Evolutionary conservation across 2,797 vertebrate species (phyloP).

Genomic region (Vireo griseus): DNA sequence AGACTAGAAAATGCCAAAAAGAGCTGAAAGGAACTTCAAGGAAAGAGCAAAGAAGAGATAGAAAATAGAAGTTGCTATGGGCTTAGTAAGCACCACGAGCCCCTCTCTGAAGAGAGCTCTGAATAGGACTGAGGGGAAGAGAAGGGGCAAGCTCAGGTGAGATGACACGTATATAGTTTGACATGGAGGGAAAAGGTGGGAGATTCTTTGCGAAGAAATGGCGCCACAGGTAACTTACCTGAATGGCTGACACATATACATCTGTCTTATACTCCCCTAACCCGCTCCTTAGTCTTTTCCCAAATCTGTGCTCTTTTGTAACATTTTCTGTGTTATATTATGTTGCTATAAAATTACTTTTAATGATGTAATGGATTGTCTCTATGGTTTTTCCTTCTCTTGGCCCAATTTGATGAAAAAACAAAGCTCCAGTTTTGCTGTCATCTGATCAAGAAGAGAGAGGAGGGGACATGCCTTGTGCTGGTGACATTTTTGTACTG

Average conservation of each 20-base stretch:
- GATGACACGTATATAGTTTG: accelerated
- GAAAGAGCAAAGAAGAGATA: neutral
- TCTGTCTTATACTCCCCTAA: neutral
- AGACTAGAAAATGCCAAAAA: neutral
- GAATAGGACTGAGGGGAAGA: neutral
- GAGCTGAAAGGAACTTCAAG: neutral
- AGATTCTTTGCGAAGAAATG: neutral
- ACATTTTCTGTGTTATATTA: neutral
- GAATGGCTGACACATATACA: accelerated
- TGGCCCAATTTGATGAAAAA: neutral
- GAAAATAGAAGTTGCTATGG: neutral
- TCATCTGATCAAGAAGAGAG: neutral
- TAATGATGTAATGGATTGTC: neutral
- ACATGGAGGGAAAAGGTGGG: accelerated
- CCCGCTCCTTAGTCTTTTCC: neutral
- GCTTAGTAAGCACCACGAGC: neutral
- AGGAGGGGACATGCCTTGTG: neutral
- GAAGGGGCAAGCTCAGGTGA: neutral
- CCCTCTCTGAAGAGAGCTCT: neutral
- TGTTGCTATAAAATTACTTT: neutral
- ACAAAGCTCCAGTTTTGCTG: neutral
- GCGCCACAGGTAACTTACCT: neutral
- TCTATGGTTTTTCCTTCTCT: neutral
- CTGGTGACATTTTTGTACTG: neutral
- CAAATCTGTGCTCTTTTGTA: neutral